phyloP scores from a whole-genome alignment of 1,140 invertebrate genomes.

The Plodia interpunctella region DNA sequence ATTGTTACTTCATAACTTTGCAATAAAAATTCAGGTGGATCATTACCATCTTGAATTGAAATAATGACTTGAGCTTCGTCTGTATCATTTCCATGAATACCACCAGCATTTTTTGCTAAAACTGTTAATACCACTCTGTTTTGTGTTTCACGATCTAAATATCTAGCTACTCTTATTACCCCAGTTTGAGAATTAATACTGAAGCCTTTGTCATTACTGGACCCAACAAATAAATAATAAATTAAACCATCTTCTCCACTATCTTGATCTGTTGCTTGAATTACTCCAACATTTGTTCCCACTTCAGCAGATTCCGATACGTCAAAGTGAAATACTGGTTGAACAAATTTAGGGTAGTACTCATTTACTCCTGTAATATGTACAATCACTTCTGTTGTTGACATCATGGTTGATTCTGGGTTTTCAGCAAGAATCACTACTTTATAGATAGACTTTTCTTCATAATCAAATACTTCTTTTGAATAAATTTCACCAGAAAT shows the following conservation, averaged over 20 bases:
- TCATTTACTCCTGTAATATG: conserved; percentile 94
- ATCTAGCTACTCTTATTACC: conserved; percentile 87
- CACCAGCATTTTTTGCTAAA: conserved; percentile 95
- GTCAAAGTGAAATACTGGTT: conserved; percentile 94
- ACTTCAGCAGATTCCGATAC: conserved; percentile 95
- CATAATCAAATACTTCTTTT: conserved; percentile 91
- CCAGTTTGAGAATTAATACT: conserved; percentile 91
- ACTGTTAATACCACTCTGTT: conserved; percentile 93
- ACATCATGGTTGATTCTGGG: conserved; percentile 89
- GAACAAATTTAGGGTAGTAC: conserved; percentile 93
- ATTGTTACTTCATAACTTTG: conserved; percentile 85
- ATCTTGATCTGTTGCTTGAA: conserved; percentile 95
- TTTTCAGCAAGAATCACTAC: conserved; percentile 92
- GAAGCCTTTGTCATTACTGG: conserved; percentile 95
- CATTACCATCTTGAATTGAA: conserved; percentile 95
- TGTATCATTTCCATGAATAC: conserved; percentile 95
- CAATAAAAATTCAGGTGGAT: conserved; percentile 93
- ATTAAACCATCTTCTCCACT: conserved; percentile 94
- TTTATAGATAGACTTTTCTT: conserved; percentile 87
- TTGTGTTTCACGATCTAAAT: conserved; percentile 93
- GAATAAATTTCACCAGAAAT: conserved; percentile 88
- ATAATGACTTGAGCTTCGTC: conserved; percentile 96
- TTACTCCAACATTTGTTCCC: conserved; percentile 89
- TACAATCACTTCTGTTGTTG: conserved; percentile 84
- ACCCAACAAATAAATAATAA: conserved; percentile 94